These are phyloP conservation scores for Pycnomerus fuliginosus DNA, from an alignment of 2,888 invertebrate genomes.

Conservation along the genomic window DNA sequence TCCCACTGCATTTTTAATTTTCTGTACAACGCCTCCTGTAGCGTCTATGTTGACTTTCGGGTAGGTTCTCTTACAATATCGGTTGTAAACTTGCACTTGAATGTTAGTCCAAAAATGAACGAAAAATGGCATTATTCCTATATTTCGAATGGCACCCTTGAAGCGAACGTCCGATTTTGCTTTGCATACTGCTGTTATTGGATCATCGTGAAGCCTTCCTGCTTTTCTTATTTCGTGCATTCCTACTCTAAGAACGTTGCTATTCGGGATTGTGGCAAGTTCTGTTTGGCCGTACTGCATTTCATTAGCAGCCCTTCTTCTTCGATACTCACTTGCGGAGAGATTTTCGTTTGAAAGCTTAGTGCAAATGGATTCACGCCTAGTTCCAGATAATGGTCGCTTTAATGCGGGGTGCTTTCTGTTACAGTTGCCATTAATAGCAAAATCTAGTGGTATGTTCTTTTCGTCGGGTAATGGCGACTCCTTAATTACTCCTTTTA, in stretches of 20 bases:
- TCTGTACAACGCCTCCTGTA: constrained; percentile 22
- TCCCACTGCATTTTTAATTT: constrained; percentile 11
- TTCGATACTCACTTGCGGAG: constrained; percentile 2
- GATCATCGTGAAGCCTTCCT: constrained; percentile 5
- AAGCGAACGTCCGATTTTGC: constrained; percentile 1
- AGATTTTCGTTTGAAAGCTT: neutral
- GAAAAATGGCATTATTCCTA: constrained; percentile 7
- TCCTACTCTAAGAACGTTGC: neutral
- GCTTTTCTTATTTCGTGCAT: constrained; percentile 3
- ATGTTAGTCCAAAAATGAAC: constrained; percentile 4
- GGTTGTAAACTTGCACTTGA: constrained; percentile 12
- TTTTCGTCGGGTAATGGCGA: neutral
- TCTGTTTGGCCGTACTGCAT: constrained; percentile 8
- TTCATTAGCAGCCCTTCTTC: neutral
- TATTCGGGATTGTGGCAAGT: constrained; percentile 1
- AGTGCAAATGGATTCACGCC: neutral
- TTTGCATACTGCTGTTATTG: constrained; percentile 6
- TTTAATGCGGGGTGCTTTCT: neutral
- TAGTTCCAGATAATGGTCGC: constrained; percentile 3
- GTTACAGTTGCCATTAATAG: neutral
- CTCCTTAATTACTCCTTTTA: neutral
- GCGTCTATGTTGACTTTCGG: constrained; percentile 20
- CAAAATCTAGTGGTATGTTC: constrained; percentile 1
- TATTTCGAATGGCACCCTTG: constrained; percentile 4
- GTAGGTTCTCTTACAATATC: constrained; percentile 3